Evolutionary conservation across 2,888 invertebrate species (phyloP).

Genomic region (Phrixothrix hirtus): DNA sequence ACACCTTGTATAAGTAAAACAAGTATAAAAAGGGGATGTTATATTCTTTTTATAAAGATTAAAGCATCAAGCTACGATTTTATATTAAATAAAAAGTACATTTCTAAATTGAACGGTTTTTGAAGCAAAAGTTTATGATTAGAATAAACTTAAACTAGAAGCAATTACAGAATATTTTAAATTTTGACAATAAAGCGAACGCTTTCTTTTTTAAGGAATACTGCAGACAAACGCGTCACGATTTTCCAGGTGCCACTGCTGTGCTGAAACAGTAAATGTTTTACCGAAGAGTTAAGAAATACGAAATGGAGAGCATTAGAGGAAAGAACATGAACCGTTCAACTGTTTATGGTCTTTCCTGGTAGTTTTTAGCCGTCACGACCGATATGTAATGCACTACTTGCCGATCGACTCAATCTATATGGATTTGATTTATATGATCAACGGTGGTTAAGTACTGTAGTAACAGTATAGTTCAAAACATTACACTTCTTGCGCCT

Average conservation of each 20-base stretch:
- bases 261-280: constrained; percentile 25
- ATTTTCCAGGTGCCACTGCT: constrained; percentile 26
- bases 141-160: too few species aligned
- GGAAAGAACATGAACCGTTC: constrained; percentile 38
- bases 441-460: constrained; percentile 37
- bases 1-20: too few species aligned
- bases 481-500: constrained; percentile 17
- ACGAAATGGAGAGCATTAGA: constrained; percentile 31
- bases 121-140: too few species aligned
- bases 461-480: constrained; percentile 13
- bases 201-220: too few species aligned
- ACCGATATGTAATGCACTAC: constrained; percentile 52
- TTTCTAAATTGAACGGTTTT: too few species aligned
- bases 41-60: too few species aligned
- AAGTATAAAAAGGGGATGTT: too few species aligned
- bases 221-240: constrained; percentile 22
- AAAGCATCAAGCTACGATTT: too few species aligned
- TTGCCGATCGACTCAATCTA: constrained; percentile 50
- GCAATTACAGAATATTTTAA: too few species aligned
- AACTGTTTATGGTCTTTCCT: constrained; percentile 46
- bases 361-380: constrained; percentile 52
- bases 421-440: constrained; percentile 50
- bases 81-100: too few species aligned
- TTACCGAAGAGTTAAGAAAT: constrained; percentile 26
- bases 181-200: too few species aligned